These are phyloP conservation scores for Micropoecilia bifurca DNA, from an alignment of 2,797 vertebrate genomes.

Conservation along the genomic window DNA sequence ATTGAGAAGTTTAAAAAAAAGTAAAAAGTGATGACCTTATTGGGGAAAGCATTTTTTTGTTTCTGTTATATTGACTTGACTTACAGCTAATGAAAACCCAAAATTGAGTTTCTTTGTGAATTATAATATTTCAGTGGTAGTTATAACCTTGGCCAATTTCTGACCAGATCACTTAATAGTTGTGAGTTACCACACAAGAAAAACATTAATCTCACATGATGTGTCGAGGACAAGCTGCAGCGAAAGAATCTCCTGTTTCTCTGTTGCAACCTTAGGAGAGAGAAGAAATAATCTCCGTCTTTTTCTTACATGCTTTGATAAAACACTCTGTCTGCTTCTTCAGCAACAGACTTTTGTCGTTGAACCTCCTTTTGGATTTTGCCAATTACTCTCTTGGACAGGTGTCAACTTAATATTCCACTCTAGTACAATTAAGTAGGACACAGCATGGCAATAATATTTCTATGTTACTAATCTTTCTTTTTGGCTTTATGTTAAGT, in stretches of 20 bases:
- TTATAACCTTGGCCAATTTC: not conserved
- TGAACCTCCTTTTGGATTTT: too few species aligned
- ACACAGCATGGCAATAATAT: too few species aligned
- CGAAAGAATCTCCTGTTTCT: not conserved
- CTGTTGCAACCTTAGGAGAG: not conserved
- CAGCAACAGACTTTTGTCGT: too few species aligned
- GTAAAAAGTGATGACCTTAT: too few species aligned
- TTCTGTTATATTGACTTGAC: not conserved
- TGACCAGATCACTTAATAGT: not conserved
- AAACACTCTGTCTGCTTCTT: too few species aligned
- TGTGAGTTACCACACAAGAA: not conserved
- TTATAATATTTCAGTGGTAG: not conserved
- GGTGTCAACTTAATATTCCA: too few species aligned
- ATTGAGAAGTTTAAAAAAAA: not conserved
- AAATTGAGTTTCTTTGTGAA: not conserved
- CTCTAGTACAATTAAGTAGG: too few species aligned
- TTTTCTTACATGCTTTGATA: too few species aligned
- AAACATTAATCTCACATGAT: not conserved
- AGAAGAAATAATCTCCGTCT: not conserved
- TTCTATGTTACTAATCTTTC: too few species aligned
- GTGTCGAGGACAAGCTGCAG: not conserved
- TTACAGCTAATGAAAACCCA: not conserved
- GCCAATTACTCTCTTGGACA: too few species aligned
- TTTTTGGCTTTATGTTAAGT: too few species aligned
- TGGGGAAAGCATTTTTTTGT: not conserved